These are phyloP conservation scores for Mus spicilegus DNA, from an alignment of 2,113 vertebrate species.

Conservation along the genomic window DNA sequence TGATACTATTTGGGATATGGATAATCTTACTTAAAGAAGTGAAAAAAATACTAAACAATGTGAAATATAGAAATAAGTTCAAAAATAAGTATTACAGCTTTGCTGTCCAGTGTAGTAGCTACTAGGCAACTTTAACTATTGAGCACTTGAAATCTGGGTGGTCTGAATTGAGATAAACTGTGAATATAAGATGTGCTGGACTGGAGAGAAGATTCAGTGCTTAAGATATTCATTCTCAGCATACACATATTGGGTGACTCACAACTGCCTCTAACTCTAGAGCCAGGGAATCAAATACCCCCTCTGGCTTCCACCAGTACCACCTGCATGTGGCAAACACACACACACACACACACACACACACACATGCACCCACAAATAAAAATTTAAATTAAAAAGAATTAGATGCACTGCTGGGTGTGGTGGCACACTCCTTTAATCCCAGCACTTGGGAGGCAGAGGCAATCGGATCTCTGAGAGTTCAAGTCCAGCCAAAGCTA, in stretches of 20 bases:
- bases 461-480: neutral
- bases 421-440: neutral
- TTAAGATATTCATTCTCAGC: neutral
- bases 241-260: neutral
- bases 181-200: neutral
- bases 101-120: neutral
- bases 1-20: neutral
- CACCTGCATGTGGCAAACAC: neutral
- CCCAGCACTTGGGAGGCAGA: neutral
- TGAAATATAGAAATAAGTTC: conserved; percentile 3
- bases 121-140: neutral
- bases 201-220: neutral
- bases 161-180: neutral
- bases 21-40: conserved; percentile 1
- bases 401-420: neutral
- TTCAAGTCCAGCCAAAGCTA: neutral
- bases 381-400: neutral
- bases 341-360: neutral
- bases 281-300: neutral
- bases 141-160: neutral
- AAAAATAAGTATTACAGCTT: neutral
- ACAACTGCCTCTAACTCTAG: neutral
- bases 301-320: neutral
- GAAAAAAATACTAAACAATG: neutral
- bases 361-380: too few species aligned